phyloP scores from a whole-genome alignment of 1,140 invertebrate species.

The Brachionus calyciflorus region DNA sequence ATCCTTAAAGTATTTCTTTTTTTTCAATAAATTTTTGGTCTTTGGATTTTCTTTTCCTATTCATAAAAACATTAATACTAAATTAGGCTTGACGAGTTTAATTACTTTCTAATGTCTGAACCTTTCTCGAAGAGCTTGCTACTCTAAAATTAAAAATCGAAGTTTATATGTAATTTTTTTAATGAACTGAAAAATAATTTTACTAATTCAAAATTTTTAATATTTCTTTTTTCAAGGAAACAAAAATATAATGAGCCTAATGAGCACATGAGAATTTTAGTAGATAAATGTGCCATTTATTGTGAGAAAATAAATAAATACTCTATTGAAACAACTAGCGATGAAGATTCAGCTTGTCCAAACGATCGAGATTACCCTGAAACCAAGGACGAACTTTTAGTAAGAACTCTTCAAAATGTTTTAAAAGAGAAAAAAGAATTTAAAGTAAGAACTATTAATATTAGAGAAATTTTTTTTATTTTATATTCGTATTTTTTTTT shows the following conservation, averaged over 20 bases:
- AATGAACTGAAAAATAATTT: no score
- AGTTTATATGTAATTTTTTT: no score
- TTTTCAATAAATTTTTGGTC: no score
- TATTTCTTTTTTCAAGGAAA: not conserved
- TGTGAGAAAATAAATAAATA: slow-evolving; percentile 38
- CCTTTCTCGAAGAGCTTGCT: no score
- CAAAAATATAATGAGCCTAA: slow-evolving; percentile 6
- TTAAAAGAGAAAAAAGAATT: slow-evolving; percentile 31
- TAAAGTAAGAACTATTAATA: not conserved
- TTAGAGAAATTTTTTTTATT: not conserved
- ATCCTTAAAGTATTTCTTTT: no score
- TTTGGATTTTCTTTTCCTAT: no score
- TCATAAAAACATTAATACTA: no score
- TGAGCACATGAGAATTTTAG: not conserved
- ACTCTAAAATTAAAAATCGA: no score
- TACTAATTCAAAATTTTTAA: not conserved
- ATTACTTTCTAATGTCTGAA: no score
- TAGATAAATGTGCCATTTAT: not conserved
- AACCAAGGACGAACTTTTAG: not conserved
- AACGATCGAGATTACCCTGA: slow-evolving; percentile 8
- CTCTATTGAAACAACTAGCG: not conserved
- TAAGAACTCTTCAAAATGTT: slow-evolving; percentile 16
- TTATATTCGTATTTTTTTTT: not conserved
- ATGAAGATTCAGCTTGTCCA: slow-evolving; percentile 19
- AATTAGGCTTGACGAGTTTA: no score